Percentiles rank a stretch among this genome's conserved stretches.
Evolutionary conservation across 2,113 vertebrate species (phyloP).

Genomic region (Apodemus sylvaticus): DNA sequence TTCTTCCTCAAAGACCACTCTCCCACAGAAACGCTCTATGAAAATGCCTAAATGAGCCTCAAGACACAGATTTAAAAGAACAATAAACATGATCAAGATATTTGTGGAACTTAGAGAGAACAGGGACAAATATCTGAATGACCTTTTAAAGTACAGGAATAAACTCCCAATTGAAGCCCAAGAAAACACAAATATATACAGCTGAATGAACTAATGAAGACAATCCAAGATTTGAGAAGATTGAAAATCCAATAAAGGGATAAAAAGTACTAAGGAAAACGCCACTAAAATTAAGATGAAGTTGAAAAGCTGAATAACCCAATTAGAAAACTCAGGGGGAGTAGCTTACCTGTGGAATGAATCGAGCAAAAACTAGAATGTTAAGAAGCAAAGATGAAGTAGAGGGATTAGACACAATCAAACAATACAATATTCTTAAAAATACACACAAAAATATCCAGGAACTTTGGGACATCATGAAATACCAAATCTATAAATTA

Average conservation of each 20-base stretch:
- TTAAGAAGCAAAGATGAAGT: neutral
- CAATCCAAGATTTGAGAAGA: neutral
- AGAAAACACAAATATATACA: neutral
- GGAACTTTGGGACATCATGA: neutral
- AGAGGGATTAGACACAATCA: neutral
- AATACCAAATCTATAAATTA: neutral
- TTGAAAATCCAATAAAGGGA: neutral
- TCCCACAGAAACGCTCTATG: neutral
- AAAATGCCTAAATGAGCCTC: neutral
- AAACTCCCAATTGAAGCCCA: neutral
- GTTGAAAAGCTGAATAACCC: neutral
- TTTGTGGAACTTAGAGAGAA: neutral
- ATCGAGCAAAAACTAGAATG: neutral
- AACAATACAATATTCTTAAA: neutral
- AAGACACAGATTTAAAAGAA: neutral
- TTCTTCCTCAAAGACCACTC: neutral
- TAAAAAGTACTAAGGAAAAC: neutral
- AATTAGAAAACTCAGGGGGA: neutral
- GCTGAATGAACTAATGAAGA: neutral
- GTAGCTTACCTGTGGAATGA: neutral
- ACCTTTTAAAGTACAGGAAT: neutral
- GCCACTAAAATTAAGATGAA: neutral
- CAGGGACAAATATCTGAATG: neutral
- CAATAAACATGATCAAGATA: neutral
- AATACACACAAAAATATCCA: neutral